phyloP scores from a whole-genome alignment of 2,888 invertebrate species.

The Monoplex corrugatus region DNA sequence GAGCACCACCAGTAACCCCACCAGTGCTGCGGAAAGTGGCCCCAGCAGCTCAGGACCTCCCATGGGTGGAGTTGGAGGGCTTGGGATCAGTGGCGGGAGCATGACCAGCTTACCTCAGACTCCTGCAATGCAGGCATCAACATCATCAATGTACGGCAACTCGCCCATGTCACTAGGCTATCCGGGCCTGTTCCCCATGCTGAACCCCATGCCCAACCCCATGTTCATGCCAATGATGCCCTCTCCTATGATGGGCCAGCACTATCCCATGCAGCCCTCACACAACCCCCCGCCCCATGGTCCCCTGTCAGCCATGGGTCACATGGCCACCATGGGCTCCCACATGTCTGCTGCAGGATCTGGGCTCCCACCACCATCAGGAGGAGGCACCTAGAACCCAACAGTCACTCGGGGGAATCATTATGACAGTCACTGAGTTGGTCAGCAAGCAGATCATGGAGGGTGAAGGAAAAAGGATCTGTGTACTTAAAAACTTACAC shows the following conservation, averaged over 20 bases:
- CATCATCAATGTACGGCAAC: conserved; percentile 37
- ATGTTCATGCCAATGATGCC: conserved; percentile 65
- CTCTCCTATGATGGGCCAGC: conserved; percentile 66
- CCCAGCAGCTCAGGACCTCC: not conserved
- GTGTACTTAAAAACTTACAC: not conserved
- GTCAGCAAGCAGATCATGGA: not conserved
- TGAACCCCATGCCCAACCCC: conserved; percentile 46
- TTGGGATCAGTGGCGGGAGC: not conserved
- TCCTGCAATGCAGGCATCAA: not conserved
- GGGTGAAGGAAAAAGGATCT: not conserved
- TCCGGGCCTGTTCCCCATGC: conserved; percentile 49
- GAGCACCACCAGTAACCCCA: not conserved
- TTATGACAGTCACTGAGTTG: not conserved
- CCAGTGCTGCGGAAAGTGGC: conserved; percentile 6
- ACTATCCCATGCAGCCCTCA: conserved; percentile 59
- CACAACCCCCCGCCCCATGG: conserved; percentile 56
- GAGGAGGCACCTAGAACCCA: not conserved
- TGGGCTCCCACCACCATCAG: conserved; percentile 32
- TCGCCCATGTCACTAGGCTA: conserved; percentile 47
- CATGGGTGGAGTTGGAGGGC: not conserved
- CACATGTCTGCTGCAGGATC: conserved; percentile 38
- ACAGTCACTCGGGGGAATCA: not conserved
- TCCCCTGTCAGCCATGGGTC: conserved; percentile 52
- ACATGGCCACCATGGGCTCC: conserved; percentile 49
- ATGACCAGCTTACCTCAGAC: conserved; percentile 15